phyloP scores from a whole-genome alignment of 2,888 invertebrate genomes.

The Tetrapedia diversipes region DNA sequence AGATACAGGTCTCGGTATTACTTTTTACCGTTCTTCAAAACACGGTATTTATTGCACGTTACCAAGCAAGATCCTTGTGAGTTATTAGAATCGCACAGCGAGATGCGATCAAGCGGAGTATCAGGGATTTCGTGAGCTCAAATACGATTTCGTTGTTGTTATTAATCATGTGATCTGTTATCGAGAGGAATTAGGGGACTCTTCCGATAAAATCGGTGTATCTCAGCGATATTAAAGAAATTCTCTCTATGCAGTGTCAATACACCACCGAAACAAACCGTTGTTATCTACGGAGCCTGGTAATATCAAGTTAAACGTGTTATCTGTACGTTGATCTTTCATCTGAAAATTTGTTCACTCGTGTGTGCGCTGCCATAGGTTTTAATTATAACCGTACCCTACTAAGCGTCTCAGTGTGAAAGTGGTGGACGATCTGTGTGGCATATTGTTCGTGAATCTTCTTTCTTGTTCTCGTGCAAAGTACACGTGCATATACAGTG shows the following conservation, averaged over 20 bases:
- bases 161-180: conserved; percentile 50
- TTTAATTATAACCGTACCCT: conserved; percentile 30
- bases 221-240: conserved; percentile 31
- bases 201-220: conserved; percentile 32
- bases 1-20: no score
- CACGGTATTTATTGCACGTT: no score
- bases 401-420: conserved; percentile 29
- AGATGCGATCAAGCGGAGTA: neutral
- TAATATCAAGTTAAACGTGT: conserved; percentile 50
- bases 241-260: conserved; percentile 28
- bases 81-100: neutral
- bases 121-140: neutral
- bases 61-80: neutral
- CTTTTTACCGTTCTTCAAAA: no score
- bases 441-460: neutral
- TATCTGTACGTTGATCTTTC: conserved; percentile 61
- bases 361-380: conserved; percentile 6
- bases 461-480: neutral
- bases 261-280: conserved; percentile 19
- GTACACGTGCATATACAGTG: no score
- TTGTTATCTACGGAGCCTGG: conserved; percentile 50
- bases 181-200: conserved; percentile 24
- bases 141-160: neutral
- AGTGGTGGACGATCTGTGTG: neutral
- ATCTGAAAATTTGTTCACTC: conserved; percentile 42